phyloP scores from a whole-genome alignment of 2,113 vertebrate genomes.

The Promerops cafer region DNA sequence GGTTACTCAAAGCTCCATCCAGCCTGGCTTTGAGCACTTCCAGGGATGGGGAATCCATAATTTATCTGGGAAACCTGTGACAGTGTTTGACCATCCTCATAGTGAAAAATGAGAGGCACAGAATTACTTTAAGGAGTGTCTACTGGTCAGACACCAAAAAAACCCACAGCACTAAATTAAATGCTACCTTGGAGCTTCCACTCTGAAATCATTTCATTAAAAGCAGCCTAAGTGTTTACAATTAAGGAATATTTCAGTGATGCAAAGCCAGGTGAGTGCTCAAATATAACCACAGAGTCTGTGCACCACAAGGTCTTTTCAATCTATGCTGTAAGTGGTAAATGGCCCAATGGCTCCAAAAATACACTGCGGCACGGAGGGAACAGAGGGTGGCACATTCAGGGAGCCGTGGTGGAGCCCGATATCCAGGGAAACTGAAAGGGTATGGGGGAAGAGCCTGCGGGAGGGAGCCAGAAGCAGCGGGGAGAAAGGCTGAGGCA shows the following conservation, averaged over 20 bases:
- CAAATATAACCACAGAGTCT: background rate
- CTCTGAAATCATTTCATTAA: background rate
- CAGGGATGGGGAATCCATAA: background rate
- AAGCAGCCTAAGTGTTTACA: background rate
- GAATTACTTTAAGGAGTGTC: background rate
- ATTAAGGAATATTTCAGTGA: background rate
- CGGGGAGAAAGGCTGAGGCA: background rate
- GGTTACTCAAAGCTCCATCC: background rate
- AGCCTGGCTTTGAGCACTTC: background rate
- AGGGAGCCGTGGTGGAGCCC: background rate
- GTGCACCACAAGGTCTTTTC: background rate
- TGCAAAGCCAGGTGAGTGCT: background rate
- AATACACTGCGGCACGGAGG: fast-evolving
- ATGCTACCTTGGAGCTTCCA: background rate
- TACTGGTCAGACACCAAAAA: background rate
- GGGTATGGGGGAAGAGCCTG: background rate
- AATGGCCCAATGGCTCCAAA: background rate
- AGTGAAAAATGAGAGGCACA: background rate
- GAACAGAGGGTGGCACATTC: background rate
- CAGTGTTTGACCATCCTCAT: background rate
- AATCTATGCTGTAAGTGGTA: background rate
- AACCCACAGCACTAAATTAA: background rate
- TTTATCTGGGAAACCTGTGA: background rate
- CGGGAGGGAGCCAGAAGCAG: background rate
- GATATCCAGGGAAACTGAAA: background rate